Percentiles rank a stretch among this genome's conserved stretches.
Evolutionary conservation across 2,888 invertebrate genomes (phyloP).

Genomic region (Parnassius apollo): DNA sequence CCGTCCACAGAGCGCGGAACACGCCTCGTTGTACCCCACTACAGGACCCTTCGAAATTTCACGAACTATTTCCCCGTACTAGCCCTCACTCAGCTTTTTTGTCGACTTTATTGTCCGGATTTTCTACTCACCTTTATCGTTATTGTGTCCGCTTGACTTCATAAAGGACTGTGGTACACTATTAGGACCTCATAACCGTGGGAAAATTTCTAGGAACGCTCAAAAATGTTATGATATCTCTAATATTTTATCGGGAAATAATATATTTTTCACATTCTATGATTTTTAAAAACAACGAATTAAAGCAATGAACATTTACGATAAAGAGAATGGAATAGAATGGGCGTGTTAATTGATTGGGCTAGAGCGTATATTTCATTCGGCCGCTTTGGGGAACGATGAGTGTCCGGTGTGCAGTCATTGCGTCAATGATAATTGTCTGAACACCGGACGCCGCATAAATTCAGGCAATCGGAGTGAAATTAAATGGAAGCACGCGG

Average conservation of each 20-base stretch:
- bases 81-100: slow-evolving; percentile 76
- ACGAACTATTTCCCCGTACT: slow-evolving; percentile 80
- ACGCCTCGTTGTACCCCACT: slow-evolving; percentile 41
- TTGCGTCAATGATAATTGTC: slow-evolving; percentile 75
- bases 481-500: slow-evolving; percentile 62
- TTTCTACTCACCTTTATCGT: slow-evolving; percentile 80
- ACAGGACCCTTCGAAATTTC: slow-evolving; percentile 75
- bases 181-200: slow-evolving; percentile 80
- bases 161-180: slow-evolving; percentile 72
- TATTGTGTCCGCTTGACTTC: slow-evolving; percentile 79
- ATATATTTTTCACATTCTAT: not conserved
- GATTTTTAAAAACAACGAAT: slow-evolving; percentile 39
- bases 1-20: slow-evolving; percentile 48
- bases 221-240: not conserved
- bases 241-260: slow-evolving; percentile 1
- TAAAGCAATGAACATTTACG: slow-evolving; percentile 69
- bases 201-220: slow-evolving; percentile 51
- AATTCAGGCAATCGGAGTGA: slow-evolving; percentile 62
- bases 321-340: slow-evolving; percentile 67
- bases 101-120: slow-evolving; percentile 79
- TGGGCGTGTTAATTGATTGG: slow-evolving; percentile 75
- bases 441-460: slow-evolving; percentile 53
- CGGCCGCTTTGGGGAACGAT: slow-evolving; percentile 42
- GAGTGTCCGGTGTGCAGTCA: slow-evolving; percentile 66
- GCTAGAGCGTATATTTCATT: slow-evolving; percentile 45